Evolutionary conservation across 2,113 vertebrate genomes (phyloP).

Genomic region (Cygnus atratus): DNA sequence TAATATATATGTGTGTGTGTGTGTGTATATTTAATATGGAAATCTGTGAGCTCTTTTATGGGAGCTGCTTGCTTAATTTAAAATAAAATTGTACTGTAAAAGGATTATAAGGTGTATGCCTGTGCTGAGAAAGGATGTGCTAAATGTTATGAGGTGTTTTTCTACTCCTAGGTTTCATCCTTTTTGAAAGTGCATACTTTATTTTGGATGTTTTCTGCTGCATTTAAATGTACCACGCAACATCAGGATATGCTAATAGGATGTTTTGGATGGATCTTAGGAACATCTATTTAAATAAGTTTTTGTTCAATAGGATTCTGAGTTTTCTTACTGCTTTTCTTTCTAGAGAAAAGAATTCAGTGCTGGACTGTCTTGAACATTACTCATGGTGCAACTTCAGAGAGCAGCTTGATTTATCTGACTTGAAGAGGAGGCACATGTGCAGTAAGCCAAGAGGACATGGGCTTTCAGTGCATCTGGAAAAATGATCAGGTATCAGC

Average conservation of each 20-base stretch:
- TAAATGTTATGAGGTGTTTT: slow-evolving; percentile 1
- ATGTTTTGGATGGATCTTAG: neutral
- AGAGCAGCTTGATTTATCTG: neutral
- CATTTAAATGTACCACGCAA: neutral
- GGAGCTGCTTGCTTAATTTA: slow-evolving; percentile 40
- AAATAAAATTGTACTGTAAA: slow-evolving; percentile 23
- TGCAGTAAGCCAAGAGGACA: slow-evolving; percentile 48
- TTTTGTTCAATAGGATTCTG: neutral
- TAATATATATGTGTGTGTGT: neutral
- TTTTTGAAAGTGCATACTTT: neutral
- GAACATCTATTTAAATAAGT: neutral
- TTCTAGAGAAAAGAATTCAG: slow-evolving; percentile 49
- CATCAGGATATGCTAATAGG: neutral
- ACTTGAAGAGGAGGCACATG: slow-evolving; percentile 50
- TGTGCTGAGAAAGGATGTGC: slow-evolving; percentile 10
- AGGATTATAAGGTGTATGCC: neutral
- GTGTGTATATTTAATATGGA: neutral
- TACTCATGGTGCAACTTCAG: neutral
- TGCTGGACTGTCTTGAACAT: neutral
- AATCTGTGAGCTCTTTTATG: slow-evolving; percentile 5
- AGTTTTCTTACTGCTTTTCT: neutral
- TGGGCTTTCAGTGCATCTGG: slow-evolving; percentile 53
- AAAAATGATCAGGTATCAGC: slow-evolving; percentile 59
- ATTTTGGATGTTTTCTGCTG: neutral
- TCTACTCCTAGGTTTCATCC: neutral